A percentile compares a stretch with the other conserved stretches of the same genome.
Conservation (phyloP, 2,113 vertebrate species). For the Miniopterus natalensis region DNA sequence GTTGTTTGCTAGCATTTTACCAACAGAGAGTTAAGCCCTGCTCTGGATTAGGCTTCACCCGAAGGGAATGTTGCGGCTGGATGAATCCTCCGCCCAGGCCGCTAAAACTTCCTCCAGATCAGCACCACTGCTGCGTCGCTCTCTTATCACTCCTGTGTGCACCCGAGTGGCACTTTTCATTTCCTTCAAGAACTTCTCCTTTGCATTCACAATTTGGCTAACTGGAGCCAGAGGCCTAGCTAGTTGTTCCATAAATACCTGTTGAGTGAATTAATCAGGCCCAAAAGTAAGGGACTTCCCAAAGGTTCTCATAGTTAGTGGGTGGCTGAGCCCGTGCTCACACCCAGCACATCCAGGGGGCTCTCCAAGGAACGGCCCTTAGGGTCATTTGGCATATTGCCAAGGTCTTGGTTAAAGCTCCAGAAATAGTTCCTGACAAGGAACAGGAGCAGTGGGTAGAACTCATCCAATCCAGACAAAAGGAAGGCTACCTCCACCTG, state of each 20-base stretch:
- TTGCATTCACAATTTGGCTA: background rate
- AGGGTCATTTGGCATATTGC: background rate
- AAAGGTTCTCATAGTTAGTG: background rate
- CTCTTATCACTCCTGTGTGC: background rate
- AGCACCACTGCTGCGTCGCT: background rate
- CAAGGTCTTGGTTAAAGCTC: background rate
- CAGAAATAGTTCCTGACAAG: conserved; percentile 4
- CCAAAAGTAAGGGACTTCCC: background rate
- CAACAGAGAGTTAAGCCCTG: background rate
- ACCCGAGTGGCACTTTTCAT: background rate
- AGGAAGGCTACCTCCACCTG: background rate
- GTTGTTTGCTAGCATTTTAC: background rate
- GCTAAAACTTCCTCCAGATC: background rate
- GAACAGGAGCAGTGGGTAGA: background rate
- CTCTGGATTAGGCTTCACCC: background rate
- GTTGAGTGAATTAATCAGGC: background rate
- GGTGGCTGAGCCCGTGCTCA: background rate
- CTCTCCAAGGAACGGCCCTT: background rate
- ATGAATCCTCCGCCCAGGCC: background rate
- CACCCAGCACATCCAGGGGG: background rate
- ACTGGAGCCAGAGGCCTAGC: background rate
- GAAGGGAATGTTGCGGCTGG: background rate
- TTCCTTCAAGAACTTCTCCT: no score
- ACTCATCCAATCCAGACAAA: background rate
- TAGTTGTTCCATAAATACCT: background rate